phyloP scores from a whole-genome alignment of 2,797 vertebrate genomes.

The Masticophis lateralis region DNA sequence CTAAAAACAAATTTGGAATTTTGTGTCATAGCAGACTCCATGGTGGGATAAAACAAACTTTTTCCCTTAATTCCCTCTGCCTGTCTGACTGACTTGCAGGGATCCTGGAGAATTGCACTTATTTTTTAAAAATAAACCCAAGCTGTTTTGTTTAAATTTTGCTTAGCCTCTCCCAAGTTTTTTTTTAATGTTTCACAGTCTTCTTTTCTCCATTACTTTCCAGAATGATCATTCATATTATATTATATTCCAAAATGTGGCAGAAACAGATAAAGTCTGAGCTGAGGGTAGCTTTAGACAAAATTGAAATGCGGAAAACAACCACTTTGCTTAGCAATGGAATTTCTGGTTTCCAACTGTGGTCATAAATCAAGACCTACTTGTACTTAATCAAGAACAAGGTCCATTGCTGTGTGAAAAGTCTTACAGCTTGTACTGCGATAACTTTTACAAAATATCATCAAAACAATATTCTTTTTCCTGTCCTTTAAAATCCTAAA shows the following conservation, averaged over 20 bases:
- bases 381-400: not conserved
- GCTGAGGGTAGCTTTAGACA: not conserved
- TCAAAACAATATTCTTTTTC: not conserved
- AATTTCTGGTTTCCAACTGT: not conserved
- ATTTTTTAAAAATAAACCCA: not conserved
- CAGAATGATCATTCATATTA: not conserved
- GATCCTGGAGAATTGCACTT: not conserved
- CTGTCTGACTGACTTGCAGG: not conserved
- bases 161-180: not conserved
- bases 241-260: not conserved
- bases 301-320: not conserved
- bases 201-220: not conserved
- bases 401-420: not conserved
- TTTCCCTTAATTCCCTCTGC: not conserved
- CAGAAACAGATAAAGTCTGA: not conserved
- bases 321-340: not conserved
- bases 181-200: not conserved
- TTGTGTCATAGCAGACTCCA: not conserved
- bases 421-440: not conserved
- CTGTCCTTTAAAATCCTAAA: not conserved
- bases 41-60: not conserved
- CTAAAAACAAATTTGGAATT: not conserved
- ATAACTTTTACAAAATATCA: too few species aligned
- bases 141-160: not conserved
- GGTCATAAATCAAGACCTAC: not conserved